These are phyloP conservation scores for Arbacia lixula DNA, from an alignment of 53 echinoderm and acorn worm genomes.

Conservation along the genomic window DNA sequence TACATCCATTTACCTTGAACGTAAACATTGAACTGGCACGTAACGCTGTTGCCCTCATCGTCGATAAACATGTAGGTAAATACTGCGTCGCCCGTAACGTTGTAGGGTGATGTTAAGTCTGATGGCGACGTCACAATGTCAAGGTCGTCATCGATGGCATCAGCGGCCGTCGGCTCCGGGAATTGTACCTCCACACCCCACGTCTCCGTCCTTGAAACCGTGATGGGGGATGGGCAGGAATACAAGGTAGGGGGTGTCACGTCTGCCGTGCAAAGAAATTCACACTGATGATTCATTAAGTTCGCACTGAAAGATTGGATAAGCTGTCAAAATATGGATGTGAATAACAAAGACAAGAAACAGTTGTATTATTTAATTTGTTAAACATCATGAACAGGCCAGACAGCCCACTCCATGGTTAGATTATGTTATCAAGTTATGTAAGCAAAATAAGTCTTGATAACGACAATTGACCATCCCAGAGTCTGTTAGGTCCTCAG, in stretches of 20 bases:
- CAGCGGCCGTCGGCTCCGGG: conserved; percentile 57
- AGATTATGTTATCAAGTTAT: too few species aligned
- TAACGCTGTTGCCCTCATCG: conserved; percentile 49
- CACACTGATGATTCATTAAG: too few species aligned
- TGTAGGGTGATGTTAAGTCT: conserved; percentile 63
- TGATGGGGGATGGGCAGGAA: conserved; percentile 68
- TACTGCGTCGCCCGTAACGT: conserved; percentile 36
- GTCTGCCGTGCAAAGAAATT: conserved; percentile 33
- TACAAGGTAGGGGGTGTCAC: conserved; percentile 40
- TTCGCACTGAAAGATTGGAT: too few species aligned
- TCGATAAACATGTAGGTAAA: conserved; percentile 61
- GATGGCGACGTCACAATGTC: conserved; percentile 50
- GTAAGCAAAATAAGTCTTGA: too few species aligned
- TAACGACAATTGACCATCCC: too few species aligned
- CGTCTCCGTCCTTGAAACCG: conserved; percentile 1
- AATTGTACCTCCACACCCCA: conserved; percentile 37
- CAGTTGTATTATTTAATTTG: too few species aligned
- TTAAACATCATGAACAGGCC: too few species aligned
- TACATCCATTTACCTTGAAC: conserved; percentile 60
- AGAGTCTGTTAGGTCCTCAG: too few species aligned
- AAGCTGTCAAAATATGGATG: too few species aligned
- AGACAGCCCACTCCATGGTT: too few species aligned
- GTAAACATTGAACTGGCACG: conserved; percentile 53
- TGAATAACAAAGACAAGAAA: too few species aligned
- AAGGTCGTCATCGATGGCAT: conserved; percentile 28